phyloP scores from a whole-genome alignment of 1,140 invertebrate genomes.

The Archivesica marissinica region DNA sequence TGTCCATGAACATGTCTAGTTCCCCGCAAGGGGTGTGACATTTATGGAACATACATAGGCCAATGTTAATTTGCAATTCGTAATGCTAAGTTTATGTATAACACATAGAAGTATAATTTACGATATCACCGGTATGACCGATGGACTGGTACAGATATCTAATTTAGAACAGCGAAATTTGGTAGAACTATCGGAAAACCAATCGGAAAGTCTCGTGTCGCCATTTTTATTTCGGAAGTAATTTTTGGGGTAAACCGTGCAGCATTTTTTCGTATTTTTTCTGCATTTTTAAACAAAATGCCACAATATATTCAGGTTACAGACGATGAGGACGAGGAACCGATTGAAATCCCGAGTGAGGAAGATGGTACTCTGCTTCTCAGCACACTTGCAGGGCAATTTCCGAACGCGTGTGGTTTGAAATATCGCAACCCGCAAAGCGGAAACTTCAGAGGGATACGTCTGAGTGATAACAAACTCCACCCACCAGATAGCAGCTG shows the following conservation, averaged over 20 bases:
- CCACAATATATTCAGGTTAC: constrained; percentile 84
- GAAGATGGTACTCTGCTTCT: constrained; percentile 94
- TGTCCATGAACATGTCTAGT: too few species aligned
- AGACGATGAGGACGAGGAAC: constrained; percentile 95
- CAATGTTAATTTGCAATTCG: too few species aligned
- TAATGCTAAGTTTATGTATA: too few species aligned
- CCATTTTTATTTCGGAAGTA: constrained; percentile 63
- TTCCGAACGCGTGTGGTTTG: constrained; percentile 96
- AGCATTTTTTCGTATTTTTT: constrained; percentile 24
- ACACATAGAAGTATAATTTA: too few species aligned
- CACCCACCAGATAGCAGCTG: constrained; percentile 94
- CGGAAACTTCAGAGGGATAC: constrained; percentile 92
- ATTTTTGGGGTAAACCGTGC: constrained; percentile 27
- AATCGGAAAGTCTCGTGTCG: constrained; percentile 24
- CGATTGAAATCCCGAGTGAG: constrained; percentile 96
- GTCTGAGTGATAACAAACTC: constrained; percentile 93
- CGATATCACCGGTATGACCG: too few species aligned
- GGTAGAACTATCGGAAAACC: too few species aligned
- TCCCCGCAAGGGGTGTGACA: too few species aligned
- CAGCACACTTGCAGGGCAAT: constrained; percentile 95
- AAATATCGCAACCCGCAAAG: constrained; percentile 96
- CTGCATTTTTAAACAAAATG: constrained; percentile 64
- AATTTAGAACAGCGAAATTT: too few species aligned
- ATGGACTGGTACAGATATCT: too few species aligned
- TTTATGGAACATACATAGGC: too few species aligned